Evolutionary conservation across 2,888 invertebrate genomes (phyloP), one percentile per base, ranked within the genome.

Genomic region (Mycalesis mineus): DNA sequence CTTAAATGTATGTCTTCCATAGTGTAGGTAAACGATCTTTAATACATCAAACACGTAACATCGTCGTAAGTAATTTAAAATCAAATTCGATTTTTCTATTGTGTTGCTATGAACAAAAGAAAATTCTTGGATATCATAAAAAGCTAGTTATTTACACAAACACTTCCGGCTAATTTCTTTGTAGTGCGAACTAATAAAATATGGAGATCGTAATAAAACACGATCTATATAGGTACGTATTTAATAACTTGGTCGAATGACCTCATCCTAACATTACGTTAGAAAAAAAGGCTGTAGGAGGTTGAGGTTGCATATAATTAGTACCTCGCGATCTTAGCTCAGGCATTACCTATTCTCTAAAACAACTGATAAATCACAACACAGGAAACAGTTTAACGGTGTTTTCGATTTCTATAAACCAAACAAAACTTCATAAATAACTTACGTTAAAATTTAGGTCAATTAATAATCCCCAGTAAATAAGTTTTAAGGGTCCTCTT

Each of bases 1-100:
- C 75, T 57, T 33, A 74, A 60, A 67, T 65, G 60, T 62, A 75
- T 71, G 62, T 72, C 69, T 56, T 68, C 71, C 71, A 73, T 73
- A 51, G 40, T 51, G n/a, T n/a, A n/a, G 15, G n/a, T n/a, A n/a
- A n/a, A n/a, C n/a, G n/a, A n/a, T n/a, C n/a, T 22, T 49, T 13
- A 39, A 28, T 45, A 1, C 4, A 9, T 31, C 14, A 7, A 22
- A 37, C 6, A n/a, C 28, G n/a, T n/a, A 45, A 9, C 2, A 36
- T 11, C 4, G 11, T 11, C 2, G 36, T 41, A 7, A 17, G 14
- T 41, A 7, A 17, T 7, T 9, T 8, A 41, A 8, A 41, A 17
- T 11, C 1, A 4, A 41, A 41, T 8, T 41, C 8, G 9, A 15
- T 8, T 41, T 15, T 41, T 14, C 13, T 40, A 14, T n/a, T 37